Percentiles rank a stretch among this genome's conserved stretches.
Evolutionary conservation across 2,797 vertebrate species (phyloP).

Genomic region (Anabacerthia variegaticeps): DNA sequence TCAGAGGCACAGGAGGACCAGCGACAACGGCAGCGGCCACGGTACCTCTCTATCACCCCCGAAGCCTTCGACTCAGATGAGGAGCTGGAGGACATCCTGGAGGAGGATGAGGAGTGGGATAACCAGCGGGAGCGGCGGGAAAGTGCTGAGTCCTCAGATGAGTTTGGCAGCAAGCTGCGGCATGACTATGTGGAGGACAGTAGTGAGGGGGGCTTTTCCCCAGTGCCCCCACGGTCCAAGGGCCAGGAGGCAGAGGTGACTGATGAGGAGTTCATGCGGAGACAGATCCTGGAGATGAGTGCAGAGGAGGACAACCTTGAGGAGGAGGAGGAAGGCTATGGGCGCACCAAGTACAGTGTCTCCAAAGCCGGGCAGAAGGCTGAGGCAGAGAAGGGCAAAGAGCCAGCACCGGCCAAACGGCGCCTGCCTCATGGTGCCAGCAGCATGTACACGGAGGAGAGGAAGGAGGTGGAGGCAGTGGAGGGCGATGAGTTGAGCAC

Average conservation of each 20-base stretch:
- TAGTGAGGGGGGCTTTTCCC: conserved; percentile 93
- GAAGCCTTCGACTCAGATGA: conserved; percentile 91
- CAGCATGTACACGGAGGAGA: conserved; percentile 89
- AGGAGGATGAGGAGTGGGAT: conserved; percentile 94
- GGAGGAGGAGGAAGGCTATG: conserved; percentile 85
- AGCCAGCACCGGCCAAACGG: conserved; percentile 74
- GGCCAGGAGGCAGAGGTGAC: conserved; percentile 83
- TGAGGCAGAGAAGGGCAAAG: conserved; percentile 84
- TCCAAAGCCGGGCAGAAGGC: conserved; percentile 85
- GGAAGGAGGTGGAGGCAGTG: conserved; percentile 80
- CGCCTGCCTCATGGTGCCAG: conserved; percentile 86
- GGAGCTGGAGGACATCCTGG: conserved; percentile 91
- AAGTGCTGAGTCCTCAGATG: conserved; percentile 89
- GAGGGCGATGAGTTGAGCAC: conserved; percentile 85
- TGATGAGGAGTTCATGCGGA: conserved; percentile 97
- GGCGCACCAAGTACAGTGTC: conserved; percentile 69
- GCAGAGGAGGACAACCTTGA: conserved; percentile 94
- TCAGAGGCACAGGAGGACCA: conserved; percentile 79
- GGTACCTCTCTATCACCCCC: conserved; percentile 90
- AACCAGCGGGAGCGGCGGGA: conserved; percentile 76
- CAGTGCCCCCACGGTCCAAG: conserved; percentile 85
- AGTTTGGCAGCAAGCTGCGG: conserved; percentile 93
- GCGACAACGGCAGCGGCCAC: conserved; percentile 88
- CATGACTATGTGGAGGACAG: conserved; percentile 98
- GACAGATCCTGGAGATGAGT: conserved; percentile 98